Percentiles rank a stretch among this genome's conserved stretches.
These are phyloP conservation scores for Ptychadena robeensis DNA, from an alignment of 2,797 vertebrate species.

Conservation along the genomic window DNA sequence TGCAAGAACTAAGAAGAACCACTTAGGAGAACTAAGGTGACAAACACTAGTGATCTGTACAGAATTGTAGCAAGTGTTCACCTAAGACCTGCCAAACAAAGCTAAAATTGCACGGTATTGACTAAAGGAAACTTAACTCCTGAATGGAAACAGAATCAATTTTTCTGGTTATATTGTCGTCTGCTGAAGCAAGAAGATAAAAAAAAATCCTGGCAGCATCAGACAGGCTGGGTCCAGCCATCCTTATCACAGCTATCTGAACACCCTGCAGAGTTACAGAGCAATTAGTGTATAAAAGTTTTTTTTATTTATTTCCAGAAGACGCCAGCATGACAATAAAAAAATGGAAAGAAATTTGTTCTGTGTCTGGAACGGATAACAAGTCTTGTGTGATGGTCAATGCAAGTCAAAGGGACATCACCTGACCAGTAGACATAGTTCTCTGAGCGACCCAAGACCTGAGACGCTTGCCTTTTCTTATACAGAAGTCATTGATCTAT, in stretches of 20 bases:
- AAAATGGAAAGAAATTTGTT: conserved; percentile 43
- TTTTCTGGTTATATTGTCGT: conserved; percentile 38
- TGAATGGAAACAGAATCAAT: conserved; percentile 15
- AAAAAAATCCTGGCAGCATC: conserved; percentile 59
- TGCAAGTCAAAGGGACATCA: conserved; percentile 14
- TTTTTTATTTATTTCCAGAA: conserved; percentile 36
- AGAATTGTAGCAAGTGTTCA: too few relatives aligned
- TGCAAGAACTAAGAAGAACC: too few relatives aligned
- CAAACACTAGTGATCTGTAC: background rate
- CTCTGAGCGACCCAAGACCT: background rate
- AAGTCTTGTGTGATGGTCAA: conserved; percentile 35
- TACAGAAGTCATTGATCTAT: conserved; percentile 5
- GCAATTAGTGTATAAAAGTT: conserved; percentile 60
- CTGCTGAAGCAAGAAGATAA: conserved; percentile 45
- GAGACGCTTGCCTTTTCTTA: background rate
- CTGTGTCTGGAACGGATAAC: conserved; percentile 41
- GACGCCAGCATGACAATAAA: conserved; percentile 59
- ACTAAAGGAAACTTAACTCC: conserved; percentile 49
- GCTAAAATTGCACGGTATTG: conserved; percentile 12
- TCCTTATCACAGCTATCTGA: conserved; percentile 61
- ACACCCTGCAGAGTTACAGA: conserved; percentile 58
- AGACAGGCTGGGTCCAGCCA: conserved; percentile 54
- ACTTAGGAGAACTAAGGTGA: background rate
- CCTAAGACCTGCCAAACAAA: conserved; percentile 2
- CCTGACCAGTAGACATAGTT: conserved; percentile 38